Conservation (phyloP, 2,888 invertebrate species). For the Acronicta alni region DNA sequence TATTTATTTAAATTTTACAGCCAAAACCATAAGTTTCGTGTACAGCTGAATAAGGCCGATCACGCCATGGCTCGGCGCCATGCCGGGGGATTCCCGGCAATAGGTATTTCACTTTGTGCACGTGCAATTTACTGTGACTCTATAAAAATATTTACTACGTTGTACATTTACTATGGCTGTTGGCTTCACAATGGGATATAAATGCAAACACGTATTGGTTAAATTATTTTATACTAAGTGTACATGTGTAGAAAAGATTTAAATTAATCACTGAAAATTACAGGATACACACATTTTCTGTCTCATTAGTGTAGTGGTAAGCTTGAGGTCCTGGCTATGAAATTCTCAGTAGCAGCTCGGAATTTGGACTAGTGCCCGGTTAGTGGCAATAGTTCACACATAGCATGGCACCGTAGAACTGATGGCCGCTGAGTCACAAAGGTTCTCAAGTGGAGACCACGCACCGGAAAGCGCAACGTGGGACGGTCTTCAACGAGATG, state of each 20-base stretch:
- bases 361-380: too few relatives aligned
- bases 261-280: not conserved
- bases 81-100: conserved; percentile 68
- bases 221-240: conserved; percentile 22
- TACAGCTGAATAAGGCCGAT: conserved; percentile 69
- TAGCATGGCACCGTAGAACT: too few relatives aligned
- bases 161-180: conserved; percentile 43
- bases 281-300: not conserved
- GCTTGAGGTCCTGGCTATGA: too few relatives aligned
- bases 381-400: too few relatives aligned
- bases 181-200: conserved; percentile 49
- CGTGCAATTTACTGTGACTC: conserved; percentile 70
- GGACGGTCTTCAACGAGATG: too few relatives aligned
- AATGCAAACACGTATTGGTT: conserved; percentile 51
- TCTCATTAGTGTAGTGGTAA: too few relatives aligned
- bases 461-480: too few relatives aligned
- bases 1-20: conserved; percentile 74
- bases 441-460: too few relatives aligned
- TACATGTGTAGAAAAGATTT: conserved; percentile 1
- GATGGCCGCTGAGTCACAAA: too few relatives aligned
- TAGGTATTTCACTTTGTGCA: conserved; percentile 67
- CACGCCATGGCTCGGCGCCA: conserved; percentile 71
- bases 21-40: conserved; percentile 75
- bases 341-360: too few relatives aligned
- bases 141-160: conserved; percentile 56